phyloP scores from a whole-genome alignment of 1,140 invertebrate species.

The Calephelis virginiensis region DNA sequence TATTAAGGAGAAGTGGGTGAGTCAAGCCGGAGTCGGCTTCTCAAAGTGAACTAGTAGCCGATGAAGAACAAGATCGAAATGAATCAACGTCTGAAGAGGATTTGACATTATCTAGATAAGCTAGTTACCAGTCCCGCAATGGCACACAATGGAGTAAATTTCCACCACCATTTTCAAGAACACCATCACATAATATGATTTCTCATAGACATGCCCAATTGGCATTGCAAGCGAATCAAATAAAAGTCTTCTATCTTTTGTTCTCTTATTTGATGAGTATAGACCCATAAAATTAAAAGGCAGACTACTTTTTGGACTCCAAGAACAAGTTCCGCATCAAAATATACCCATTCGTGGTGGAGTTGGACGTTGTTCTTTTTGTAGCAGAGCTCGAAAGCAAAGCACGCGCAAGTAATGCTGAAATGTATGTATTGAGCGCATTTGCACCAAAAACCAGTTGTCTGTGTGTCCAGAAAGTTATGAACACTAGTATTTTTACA shows the following conservation, averaged over 20 bases:
- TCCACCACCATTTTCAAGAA: background rate
- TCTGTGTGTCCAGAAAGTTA: too few species aligned
- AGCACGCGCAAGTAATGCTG: too few species aligned
- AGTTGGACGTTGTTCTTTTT: too few species aligned
- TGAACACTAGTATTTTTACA: too few species aligned
- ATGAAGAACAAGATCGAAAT: background rate
- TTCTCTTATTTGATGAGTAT: background rate
- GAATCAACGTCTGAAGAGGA: slow-evolving; percentile 3
- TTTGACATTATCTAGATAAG: background rate
- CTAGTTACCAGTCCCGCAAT: slow-evolving; percentile 3
- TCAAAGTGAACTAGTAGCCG: background rate
- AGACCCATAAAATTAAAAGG: too few species aligned
- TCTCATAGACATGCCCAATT: background rate
- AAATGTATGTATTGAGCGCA: too few species aligned
- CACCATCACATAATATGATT: slow-evolving; percentile 8
- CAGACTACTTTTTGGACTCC: too few species aligned
- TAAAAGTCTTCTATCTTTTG: background rate
- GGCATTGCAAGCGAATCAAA: background rate
- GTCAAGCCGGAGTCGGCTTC: background rate
- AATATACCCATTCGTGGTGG: too few species aligned
- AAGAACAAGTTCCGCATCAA: too few species aligned
- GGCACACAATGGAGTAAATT: slow-evolving; percentile 8
- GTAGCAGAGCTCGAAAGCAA: too few species aligned
- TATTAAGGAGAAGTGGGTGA: background rate
- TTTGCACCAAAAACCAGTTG: too few species aligned